Evolutionary conservation across 2,797 vertebrate species (phyloP).

Genomic region (Melanotaenia maccullochi): DNA sequence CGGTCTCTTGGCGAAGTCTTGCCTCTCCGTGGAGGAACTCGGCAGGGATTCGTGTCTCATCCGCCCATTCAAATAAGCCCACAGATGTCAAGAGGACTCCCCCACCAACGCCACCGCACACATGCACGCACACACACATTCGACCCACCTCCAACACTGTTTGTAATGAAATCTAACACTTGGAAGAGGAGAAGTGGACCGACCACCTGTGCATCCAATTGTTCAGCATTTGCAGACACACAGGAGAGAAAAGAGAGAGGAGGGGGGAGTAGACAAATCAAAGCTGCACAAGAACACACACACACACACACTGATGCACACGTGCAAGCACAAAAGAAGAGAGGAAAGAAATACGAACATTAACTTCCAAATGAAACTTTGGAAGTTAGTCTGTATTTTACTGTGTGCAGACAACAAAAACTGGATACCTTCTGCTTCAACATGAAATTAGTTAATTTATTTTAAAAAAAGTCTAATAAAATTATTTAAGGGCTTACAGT

Average conservation of each 20-base stretch:
- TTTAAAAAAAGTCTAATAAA: no score
- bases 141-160: slow-evolving; percentile 78
- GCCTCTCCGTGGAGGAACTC: slow-evolving; percentile 53
- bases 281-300: slow-evolving; percentile 33
- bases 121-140: slow-evolving; percentile 47
- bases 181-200: slow-evolving; percentile 76
- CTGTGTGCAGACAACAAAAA: slow-evolving; percentile 19
- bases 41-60: slow-evolving; percentile 67
- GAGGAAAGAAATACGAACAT: slow-evolving; percentile 21
- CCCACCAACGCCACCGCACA: slow-evolving; percentile 52
- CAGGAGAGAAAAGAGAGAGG: slow-evolving; percentile 48
- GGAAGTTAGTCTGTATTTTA: background rate
- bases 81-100: slow-evolving; percentile 74
- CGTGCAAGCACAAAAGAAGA: slow-evolving; percentile 18
- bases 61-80: slow-evolving; percentile 71
- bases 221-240: slow-evolving; percentile 63
- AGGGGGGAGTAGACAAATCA: slow-evolving; percentile 28
- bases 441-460: background rate
- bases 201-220: slow-evolving; percentile 80
- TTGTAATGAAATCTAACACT: slow-evolving; percentile 82
- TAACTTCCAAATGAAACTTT: slow-evolving; percentile 10
- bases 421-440: background rate
- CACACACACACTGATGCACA: slow-evolving; percentile 4
- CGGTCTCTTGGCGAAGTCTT: slow-evolving; percentile 50
- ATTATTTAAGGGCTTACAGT: no score